A percentile compares a stretch with the other conserved stretches of the same genome.
Evolutionary conservation across 2,888 invertebrate species (phyloP).

Genomic region (Bellardia pandia): DNA sequence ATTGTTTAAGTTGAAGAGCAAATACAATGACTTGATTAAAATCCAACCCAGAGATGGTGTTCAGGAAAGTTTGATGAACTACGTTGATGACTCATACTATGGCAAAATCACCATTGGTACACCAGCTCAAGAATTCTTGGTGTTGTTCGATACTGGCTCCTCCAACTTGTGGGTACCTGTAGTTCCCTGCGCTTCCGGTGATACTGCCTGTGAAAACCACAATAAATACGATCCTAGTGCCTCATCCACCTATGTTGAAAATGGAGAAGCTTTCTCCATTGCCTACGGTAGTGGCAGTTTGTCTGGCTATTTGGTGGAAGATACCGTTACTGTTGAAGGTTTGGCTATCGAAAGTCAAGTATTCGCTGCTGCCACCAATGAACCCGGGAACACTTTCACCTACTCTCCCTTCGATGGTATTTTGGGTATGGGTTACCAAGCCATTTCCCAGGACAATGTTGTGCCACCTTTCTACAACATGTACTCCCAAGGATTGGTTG

Average conservation of each 20-base stretch:
- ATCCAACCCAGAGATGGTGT: slow-evolving; percentile 5
- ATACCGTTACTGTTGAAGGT: slow-evolving; percentile 90
- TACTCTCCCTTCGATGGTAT: slow-evolving; percentile 99
- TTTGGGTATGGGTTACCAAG: slow-evolving; percentile 94
- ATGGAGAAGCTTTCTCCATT: slow-evolving; percentile 95
- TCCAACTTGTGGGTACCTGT: slow-evolving; percentile 99
- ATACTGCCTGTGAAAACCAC: slow-evolving; percentile 97
- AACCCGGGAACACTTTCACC: slow-evolving; percentile 96
- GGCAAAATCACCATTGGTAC: slow-evolving; percentile 95
- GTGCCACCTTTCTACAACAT: slow-evolving; percentile 96
- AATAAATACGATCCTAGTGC: slow-evolving; percentile 95
- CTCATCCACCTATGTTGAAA: slow-evolving; percentile 92
- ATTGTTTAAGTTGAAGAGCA: slow-evolving; percentile 61
- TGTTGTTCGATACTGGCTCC: slow-evolving; percentile 96
- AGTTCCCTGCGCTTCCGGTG: slow-evolving; percentile 94
- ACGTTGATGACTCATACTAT: slow-evolving; percentile 97
- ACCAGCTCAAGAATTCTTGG: slow-evolving; percentile 95
- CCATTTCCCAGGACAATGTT: slow-evolving; percentile 95
- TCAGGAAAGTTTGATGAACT: slow-evolving; percentile 85
- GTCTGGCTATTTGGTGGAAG: slow-evolving; percentile 96
- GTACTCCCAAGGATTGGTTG: slow-evolving; percentile 89
- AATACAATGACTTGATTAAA: slow-evolving; percentile 54
- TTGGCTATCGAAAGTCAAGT: slow-evolving; percentile 90
- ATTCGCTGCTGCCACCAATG: slow-evolving; percentile 96
- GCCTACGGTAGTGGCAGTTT: slow-evolving; percentile 98